Conservation (phyloP, 2,888 invertebrate species). For the Lagria hirta region DNA sequence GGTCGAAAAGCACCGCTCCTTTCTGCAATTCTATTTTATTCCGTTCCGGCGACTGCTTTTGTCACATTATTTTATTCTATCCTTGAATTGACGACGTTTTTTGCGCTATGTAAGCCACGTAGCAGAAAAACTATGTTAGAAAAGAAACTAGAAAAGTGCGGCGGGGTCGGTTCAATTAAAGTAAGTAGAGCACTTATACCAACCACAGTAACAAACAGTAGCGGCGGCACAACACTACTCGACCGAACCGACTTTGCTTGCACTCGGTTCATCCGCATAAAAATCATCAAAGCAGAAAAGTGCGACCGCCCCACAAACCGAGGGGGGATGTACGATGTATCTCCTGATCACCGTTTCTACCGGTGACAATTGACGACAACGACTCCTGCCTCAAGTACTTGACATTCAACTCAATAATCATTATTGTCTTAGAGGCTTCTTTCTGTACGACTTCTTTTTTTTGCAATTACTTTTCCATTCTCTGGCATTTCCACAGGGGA, state of each 20-base stretch:
- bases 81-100: too few species aligned
- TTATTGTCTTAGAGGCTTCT: conserved; percentile 3
- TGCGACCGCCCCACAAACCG: conserved; percentile 48
- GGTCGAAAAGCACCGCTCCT: too few species aligned
- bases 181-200: conserved; percentile 50
- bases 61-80: too few species aligned
- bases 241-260: conserved; percentile 46
- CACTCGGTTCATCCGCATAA: conserved; percentile 49
- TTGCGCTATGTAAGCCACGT: too few species aligned
- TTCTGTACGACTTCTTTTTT: not conserved
- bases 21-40: too few species aligned
- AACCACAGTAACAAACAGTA: conserved; percentile 42
- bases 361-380: conserved; percentile 39
- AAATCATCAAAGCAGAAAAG: conserved; percentile 48
- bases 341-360: conserved; percentile 9
- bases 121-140: too few species aligned
- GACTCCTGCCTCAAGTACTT: conserved; percentile 3
- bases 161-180: too few species aligned
- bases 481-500: conserved; percentile 9
- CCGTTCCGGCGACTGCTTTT: conserved; percentile 33
- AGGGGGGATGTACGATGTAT: conserved; percentile 38
- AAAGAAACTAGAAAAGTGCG: too few species aligned
- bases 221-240: conserved; percentile 42
- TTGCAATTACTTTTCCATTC: conserved; percentile 8
- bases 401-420: conserved; percentile 5